Evolutionary conservation across 2,797 vertebrate genomes (phyloP).

Genomic region (Rhinogobio ventralis): DNA sequence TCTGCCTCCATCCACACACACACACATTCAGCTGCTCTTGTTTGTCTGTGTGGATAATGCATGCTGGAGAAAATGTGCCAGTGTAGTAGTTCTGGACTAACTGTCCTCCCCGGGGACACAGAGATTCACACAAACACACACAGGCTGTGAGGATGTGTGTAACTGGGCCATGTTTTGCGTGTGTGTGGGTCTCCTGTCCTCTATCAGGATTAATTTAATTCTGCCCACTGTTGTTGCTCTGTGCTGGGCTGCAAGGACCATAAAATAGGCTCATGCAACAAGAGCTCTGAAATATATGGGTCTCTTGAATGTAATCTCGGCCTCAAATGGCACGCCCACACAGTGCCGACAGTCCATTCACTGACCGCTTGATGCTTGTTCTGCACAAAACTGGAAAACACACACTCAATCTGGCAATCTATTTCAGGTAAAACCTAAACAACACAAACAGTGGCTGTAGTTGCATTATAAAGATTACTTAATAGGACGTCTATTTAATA

Average conservation of each 20-base stretch:
- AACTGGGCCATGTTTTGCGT: slow-evolving; percentile 36
- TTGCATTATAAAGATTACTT: background rate
- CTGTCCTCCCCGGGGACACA: slow-evolving; percentile 75
- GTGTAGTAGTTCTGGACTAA: slow-evolving; percentile 74
- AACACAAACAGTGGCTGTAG: slow-evolving; percentile 55
- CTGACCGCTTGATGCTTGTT: background rate
- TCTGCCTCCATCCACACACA: slow-evolving; percentile 59
- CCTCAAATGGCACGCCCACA: background rate
- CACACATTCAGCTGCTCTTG: slow-evolving; percentile 57
- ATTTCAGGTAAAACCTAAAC: background rate
- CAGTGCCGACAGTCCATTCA: background rate
- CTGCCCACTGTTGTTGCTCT: slow-evolving; percentile 57
- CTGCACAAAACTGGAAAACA: background rate
- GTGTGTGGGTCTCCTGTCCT: slow-evolving; percentile 71
- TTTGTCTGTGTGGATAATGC: slow-evolving; percentile 70
- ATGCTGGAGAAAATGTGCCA: slow-evolving; percentile 72
- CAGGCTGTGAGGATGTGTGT: slow-evolving; percentile 65
- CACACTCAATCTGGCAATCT: background rate
- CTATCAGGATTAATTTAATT: slow-evolving; percentile 82
- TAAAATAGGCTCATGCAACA: slow-evolving; percentile 3
- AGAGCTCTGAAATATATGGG: background rate
- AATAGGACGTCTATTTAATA: background rate
- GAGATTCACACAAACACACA: slow-evolving; percentile 74
- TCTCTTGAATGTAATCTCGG: background rate
- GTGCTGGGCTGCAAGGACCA: background rate